Base-by-base conservation (phyloP, 2,888 invertebrate species). In the Andricus quercusramuli region DNA sequence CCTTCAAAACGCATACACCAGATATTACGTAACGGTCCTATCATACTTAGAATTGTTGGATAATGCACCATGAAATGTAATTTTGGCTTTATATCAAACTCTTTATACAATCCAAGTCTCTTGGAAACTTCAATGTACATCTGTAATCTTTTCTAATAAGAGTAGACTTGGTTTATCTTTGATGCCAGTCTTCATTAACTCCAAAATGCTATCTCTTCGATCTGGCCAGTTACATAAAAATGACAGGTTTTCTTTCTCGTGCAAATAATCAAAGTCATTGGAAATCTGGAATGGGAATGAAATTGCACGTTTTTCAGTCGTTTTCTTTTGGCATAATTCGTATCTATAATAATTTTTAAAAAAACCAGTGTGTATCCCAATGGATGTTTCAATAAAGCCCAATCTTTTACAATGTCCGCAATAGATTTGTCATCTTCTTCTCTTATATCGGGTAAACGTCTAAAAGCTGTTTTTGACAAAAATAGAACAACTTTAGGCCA, bases 51-150 rank as follows among this genome's bases (percentile, higher is more conserved):
- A n/a, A n/a, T n/a, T n/a, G n/a, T n/a, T n/a, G n/a, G n/a, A n/a
- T n/a, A n/a, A n/a, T n/a, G n/a, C n/a, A n/a, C n/a, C n/a, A n/a
- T n/a, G n/a, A n/a, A n/a, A 68, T 83, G 81, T 22, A 78, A 56
- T 74, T 83, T 83, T 47, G 81, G 82, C 79, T 79, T 80, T 56
- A 82, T 47, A 47, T 66, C 13, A 22, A 64, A 64, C 25, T 64
- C 9, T 25, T 64, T 64, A 25, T 25, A 64, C 62, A 64, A 13
- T 22, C 22, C 22, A 22, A 64, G 66, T 77, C 78, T 70, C 11
- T 70, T 77, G 59, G 74, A 68, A 44, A 78, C 8, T 17, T 78
- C 25, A n/a, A 66, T 22, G 64, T 79, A 79, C 41, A 83, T 65
- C 9, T 22, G 25, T n/a, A 22, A 62, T 62, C 25, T 62, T 25